Base-by-base conservation (phyloP, 2,113 vertebrate genomes). In the human region DNA sequence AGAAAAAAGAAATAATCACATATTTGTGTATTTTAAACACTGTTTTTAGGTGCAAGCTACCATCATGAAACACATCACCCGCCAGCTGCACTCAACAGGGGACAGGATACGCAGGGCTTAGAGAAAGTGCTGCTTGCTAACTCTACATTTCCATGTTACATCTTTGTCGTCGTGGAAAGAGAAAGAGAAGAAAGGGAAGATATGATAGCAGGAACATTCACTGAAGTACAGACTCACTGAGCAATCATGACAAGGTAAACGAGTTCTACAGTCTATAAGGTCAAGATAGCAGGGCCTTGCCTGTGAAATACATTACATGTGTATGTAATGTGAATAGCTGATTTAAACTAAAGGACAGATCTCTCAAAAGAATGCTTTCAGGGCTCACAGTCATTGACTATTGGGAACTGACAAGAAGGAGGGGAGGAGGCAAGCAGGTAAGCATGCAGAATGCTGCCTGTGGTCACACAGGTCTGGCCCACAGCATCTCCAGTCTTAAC, bases 1-100 rank as follows among this genome's bases (percentile, higher is more conserved):
- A 57, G 95, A 72, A 93, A 72, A 70, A 85, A 85, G 52, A 80
- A 96, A 48, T 25, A 75, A 66, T 55, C 80, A 27, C n/a, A 73
- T 11, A 55, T 59, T 94, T 73, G 72, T 64, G 23, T 22, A 48
- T 88, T 94, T 90, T 64, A 96, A 96, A 96, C 45, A 90, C 83
- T n/a, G n/a, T 88, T 22, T 66, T 93, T 95, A 92, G 78, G 90
- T 27, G 43, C 55, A 78, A 40, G 8, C n/a, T 52, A 40, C 40
- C 38, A 40, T 70, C 38, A 3, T 6, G 25, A 80, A 94, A 93
- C 75, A 70, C 9, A 27, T 85, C 48, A 88, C 43, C 84, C 92
- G 57, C 64, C 96, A 95, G 92, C 76, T 94, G 80, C 66, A 64
- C 72, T 68, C 83, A 80, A 30, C n/a, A 57, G 94, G 80, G 48